Evolutionary conservation across 1,140 invertebrate species (phyloP).

Genomic region (Drosophila rufa): DNA sequence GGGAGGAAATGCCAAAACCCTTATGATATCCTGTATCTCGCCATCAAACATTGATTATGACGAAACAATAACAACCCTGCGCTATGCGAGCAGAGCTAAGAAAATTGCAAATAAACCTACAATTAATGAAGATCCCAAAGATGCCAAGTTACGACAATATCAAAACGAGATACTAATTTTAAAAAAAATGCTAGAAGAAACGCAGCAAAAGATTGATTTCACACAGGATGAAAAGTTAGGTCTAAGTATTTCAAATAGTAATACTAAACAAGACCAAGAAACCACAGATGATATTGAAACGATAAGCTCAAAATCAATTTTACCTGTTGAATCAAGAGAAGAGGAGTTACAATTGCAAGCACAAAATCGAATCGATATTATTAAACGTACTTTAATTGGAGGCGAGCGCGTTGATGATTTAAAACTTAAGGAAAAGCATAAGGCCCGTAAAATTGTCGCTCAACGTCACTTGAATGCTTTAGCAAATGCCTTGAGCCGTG

Average conservation of each 20-base stretch:
- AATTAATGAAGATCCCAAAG: constrained; percentile 97
- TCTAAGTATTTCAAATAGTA: constrained; percentile 24
- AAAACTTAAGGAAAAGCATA: constrained; percentile 89
- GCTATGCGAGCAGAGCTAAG: constrained; percentile 96
- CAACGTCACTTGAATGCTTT: constrained; percentile 89
- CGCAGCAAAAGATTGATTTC: constrained; percentile 25
- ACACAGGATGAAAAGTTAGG: not conserved
- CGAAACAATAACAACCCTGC: constrained; percentile 94
- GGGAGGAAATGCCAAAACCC: constrained; percentile 96
- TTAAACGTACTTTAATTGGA: constrained; percentile 92
- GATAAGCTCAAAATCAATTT: not conserved
- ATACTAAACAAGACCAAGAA: constrained; percentile 31
- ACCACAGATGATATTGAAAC: not conserved
- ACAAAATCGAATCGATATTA: constrained; percentile 87
- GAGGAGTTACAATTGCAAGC: constrained; percentile 81
- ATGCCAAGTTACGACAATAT: constrained; percentile 94
- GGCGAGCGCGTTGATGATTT: constrained; percentile 91
- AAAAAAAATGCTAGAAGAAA: constrained; percentile 88
- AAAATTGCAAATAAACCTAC: constrained; percentile 97
- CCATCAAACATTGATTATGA: constrained; percentile 96
- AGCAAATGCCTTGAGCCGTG: constrained; percentile 88
- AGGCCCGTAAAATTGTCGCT: constrained; percentile 89
- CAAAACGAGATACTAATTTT: constrained; percentile 94
- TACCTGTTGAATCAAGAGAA: constrained; percentile 8
- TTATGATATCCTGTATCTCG: constrained; percentile 97